Evolutionary conservation across 2,797 vertebrate genomes (phyloP).

Genomic region (Ptychobarbus kaznakovi): DNA sequence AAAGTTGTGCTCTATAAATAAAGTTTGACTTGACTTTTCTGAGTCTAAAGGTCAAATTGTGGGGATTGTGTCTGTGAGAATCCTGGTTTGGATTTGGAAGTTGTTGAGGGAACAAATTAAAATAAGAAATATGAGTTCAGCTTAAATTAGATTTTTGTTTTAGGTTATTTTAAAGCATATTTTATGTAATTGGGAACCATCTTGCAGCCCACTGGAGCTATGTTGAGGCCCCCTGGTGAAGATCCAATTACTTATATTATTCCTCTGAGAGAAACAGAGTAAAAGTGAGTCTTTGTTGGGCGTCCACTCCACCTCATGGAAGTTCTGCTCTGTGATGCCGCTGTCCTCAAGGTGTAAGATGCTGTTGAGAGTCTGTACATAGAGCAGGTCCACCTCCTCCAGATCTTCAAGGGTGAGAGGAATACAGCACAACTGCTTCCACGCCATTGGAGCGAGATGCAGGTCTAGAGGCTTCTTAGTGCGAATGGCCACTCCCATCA

Average conservation of each 20-base stretch:
- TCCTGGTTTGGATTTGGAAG: not conserved
- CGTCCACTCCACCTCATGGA: conserved; percentile 75
- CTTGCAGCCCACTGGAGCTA: not conserved
- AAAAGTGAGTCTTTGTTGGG: not conserved
- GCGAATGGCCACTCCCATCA: conserved; percentile 84
- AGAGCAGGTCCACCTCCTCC: conserved; percentile 84
- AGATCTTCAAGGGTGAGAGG: conserved; percentile 77
- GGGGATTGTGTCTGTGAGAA: not conserved
- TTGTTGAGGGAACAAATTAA: not conserved
- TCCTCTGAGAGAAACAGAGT: not conserved
- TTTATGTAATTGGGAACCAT: not conserved
- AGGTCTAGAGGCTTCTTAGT: conserved; percentile 85
- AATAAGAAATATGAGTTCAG: not conserved
- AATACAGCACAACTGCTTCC: conserved; percentile 85
- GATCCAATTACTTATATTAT: not conserved
- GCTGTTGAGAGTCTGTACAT: conserved; percentile 81
- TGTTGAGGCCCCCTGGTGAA: not conserved
- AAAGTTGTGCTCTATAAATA: no score
- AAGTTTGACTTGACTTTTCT: not conserved
- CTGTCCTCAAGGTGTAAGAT: conserved; percentile 84
- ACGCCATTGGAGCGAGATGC: conserved; percentile 84
- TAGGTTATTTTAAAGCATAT: not conserved
- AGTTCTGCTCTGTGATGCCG: conserved; percentile 84
- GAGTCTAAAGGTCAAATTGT: not conserved
- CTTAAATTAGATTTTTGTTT: not conserved